phyloP scores from a whole-genome alignment of 2,113 vertebrate genomes.

The Mustelus asterias region DNA sequence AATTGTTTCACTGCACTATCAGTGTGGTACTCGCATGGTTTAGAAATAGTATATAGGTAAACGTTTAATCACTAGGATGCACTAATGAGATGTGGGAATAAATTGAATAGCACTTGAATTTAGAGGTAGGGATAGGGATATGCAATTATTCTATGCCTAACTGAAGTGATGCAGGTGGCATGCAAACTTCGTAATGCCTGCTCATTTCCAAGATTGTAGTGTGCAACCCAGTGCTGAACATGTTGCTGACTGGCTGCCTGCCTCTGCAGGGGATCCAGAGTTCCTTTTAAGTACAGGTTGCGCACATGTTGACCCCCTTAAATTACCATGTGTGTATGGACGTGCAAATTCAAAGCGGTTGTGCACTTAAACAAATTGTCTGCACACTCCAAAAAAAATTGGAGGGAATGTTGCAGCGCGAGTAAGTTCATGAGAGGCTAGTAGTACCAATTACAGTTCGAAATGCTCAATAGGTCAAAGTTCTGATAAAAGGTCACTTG shows the following conservation, averaged over 20 bases:
- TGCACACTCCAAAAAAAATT: no score
- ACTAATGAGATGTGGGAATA: neutral
- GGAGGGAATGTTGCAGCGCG: no score
- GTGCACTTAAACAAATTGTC: no score
- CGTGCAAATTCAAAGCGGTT: no score
- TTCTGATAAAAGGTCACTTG: neutral
- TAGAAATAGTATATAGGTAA: neutral
- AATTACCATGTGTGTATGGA: neutral
- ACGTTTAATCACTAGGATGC: neutral
- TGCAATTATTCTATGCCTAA: neutral
- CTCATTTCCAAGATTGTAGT: neutral
- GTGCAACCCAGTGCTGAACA: neutral
- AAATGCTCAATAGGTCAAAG: neutral
- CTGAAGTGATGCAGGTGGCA: neutral
- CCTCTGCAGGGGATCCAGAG: neutral
- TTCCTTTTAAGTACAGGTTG: neutral
- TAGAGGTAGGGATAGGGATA: neutral
- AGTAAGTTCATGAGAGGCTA: no score
- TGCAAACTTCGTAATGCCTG: neutral
- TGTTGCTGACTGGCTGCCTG: neutral
- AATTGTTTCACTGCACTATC: neutral
- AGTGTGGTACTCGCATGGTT: neutral
- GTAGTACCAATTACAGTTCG: no score
- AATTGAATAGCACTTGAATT: neutral
- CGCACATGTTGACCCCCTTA: neutral